Evolutionary conservation across 2,797 vertebrate species (phyloP).

Genomic region (Rhinichthys osculus): DNA sequence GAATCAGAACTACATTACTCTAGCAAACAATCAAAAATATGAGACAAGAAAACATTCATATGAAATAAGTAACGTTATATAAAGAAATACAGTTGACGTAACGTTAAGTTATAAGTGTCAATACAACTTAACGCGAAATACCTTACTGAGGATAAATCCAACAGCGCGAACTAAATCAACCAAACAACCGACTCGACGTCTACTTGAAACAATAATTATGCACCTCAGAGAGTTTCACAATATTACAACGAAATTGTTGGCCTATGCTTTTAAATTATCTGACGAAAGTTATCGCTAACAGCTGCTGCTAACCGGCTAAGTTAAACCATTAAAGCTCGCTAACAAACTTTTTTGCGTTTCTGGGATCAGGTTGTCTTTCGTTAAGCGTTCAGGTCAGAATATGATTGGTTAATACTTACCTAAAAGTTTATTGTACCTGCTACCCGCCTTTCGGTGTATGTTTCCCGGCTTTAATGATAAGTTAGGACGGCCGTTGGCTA

Average conservation of each 20-base stretch:
- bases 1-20: neutral
- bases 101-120: conserved; percentile 1
- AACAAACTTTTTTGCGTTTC: conserved; percentile 43
- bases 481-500: conserved; percentile 66
- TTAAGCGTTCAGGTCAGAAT: neutral
- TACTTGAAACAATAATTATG: neutral
- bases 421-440: conserved; percentile 17
- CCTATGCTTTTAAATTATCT: neutral
- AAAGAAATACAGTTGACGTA: neutral
- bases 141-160: neutral
- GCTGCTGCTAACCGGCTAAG: conserved; percentile 43
- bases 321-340: conserved; percentile 16
- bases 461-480: conserved; percentile 77
- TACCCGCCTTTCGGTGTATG: conserved; percentile 62
- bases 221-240: neutral
- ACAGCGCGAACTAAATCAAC: neutral
- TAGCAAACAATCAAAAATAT: neutral
- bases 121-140: conserved; percentile 12
- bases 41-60: neutral
- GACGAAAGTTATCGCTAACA: conserved; percentile 37
- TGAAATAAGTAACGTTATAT: neutral
- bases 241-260: neutral
- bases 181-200: neutral
- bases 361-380: neutral
- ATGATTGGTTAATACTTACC: conserved; percentile 24